Evolutionary conservation across 2,113 vertebrate species (phyloP).

Genomic region (Python bivittatus): DNA sequence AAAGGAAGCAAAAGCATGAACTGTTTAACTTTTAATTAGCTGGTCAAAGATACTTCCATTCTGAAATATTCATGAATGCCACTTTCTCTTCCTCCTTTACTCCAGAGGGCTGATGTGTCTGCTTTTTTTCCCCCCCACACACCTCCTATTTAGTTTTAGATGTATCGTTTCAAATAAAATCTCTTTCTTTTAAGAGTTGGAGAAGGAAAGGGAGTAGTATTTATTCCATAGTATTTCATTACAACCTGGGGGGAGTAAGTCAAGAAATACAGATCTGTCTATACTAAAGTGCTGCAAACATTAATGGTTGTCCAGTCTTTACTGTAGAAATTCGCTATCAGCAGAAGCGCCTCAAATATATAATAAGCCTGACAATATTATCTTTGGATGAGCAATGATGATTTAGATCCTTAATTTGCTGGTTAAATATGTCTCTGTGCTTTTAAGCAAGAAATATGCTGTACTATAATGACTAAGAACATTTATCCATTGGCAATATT

Average conservation of each 20-base stretch:
- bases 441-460: neutral
- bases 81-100: slow-evolving; percentile 35
- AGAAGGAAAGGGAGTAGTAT: neutral
- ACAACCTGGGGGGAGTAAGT: neutral
- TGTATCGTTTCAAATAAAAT: neutral
- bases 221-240: neutral
- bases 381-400: neutral
- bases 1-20: slow-evolving; percentile 15
- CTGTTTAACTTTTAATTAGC: slow-evolving; percentile 36
- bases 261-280: neutral
- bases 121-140: neutral
- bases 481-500: neutral
- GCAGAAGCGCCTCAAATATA: neutral
- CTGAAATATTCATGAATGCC: slow-evolving; percentile 34
- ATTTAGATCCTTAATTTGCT: neutral
- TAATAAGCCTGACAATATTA: neutral
- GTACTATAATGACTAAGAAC: neutral
- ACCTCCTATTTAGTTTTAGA: neutral
- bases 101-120: neutral
- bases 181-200: neutral
- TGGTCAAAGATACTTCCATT: slow-evolving; percentile 42
- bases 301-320: neutral
- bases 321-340: neutral
- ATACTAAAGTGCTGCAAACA: neutral
- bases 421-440: neutral